Evolutionary conservation across 2,797 vertebrate species (phyloP), one percentile per base, ranked within the genome.

Genomic region (Apogon talboti): DNA sequence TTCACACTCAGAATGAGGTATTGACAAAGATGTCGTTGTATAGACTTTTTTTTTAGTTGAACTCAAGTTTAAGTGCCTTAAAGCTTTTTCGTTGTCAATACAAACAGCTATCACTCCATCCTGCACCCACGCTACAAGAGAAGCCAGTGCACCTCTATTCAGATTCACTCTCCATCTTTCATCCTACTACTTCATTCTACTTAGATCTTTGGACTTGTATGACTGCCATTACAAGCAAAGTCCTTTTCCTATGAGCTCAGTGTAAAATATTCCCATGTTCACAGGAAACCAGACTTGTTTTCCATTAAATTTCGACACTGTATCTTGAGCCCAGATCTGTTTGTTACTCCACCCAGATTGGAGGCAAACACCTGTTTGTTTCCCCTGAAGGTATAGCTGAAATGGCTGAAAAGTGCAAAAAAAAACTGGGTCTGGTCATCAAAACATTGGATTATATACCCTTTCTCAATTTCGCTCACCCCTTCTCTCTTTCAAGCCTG

Each of bases 1-100:
- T 91, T 91, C 76, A 87, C 52, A 55, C 66, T 66, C 53, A 74
- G 45, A 84, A 85, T 69, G 72, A 79, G 72, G 57, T 59, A 83
- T 66, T 87, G 85, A 92, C 71, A 88, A 80, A 85, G 76, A 80
- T 79, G 66, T 81, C 57, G 40, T 72, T 87, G 73, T 81, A 67
- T 72, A 76, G 53, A 65, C 44, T 63, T 83, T 76, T 51, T 66
- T 45, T 40, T 53, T 48, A 61, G 66, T 66, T 84, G 76, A 81
- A 83, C 61, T 79, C 33, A 58, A 72, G 72, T 76, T 81, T 51
- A 84, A 78, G 30, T 43, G 71, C 33, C 71, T 70, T 14, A 62
- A 71, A 77, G 78, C 71, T 58, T 72, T 72, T 71, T 21, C 55
- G 8, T 60, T 68, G 37, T 65, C 11, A 35, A 48, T 35, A 61